Base-by-base conservation (phyloP, 1,140 invertebrate genomes). In the Thaumetopoea pityocampa region DNA sequence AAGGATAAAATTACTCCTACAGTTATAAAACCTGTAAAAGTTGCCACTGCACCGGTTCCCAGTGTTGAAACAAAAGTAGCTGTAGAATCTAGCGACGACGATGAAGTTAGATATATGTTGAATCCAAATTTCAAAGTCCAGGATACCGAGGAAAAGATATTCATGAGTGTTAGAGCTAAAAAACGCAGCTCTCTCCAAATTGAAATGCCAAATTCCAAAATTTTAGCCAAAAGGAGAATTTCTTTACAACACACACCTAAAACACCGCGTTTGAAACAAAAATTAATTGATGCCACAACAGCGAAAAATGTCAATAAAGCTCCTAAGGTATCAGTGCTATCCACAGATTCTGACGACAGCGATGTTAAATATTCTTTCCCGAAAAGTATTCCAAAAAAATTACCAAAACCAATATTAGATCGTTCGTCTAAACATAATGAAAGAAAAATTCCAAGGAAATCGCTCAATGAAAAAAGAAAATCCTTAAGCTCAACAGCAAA, bases 341-440 rank as follows among this genome's bases (percentile, higher is more conserved):
- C 53, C 6, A 71, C 59, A 26, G 77, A 81, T 52, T 83, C 79
- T 4, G 79, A 83, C 30, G 79, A 83, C 28, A 81, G 73, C 19
- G 79, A 83, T 17, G 55, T 76, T 1, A 83, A 83, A 65, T 83
- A 83, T 48, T 79, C 79, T 24, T 83, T 83, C 49, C 79, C 79
- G n/a, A 53, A 69, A 46, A 43, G 44, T 12, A 9, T 51, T 43
- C 14, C 35, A 4, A 49, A 58, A 10, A 58, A 58, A 34, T 12
- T 37, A 22, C 4, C 43, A 14, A 48, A 50, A 30, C 10, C 27
- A 5, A 20, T 20, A 22, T 28, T 23, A 41, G 27, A 47, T 4
- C 35, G 49, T n/a, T 22, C 29, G 9, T 4, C 53, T 12, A 55
- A 63, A 32, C 28, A 47, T 14, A 28, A 36, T 5, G 50, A 57